These are phyloP conservation scores for Leuciscus idus DNA, from an alignment of 2,113 vertebrate species.

Conservation along the genomic window DNA sequence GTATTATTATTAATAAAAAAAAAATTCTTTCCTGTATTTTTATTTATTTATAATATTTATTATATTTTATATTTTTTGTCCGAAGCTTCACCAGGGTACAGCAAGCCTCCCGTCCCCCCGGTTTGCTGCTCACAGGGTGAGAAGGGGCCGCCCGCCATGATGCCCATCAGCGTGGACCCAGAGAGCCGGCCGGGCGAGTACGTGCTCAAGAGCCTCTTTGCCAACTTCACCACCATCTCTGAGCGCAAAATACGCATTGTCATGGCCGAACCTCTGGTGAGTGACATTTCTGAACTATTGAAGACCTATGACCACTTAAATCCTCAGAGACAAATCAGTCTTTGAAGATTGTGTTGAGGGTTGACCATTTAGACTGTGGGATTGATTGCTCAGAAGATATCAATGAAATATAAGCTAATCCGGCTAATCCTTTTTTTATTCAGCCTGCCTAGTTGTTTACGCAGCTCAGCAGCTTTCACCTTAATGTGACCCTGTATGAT, in stretches of 20 bases:
- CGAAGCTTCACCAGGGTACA: slow-evolving; percentile 92
- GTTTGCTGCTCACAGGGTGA: slow-evolving; percentile 86
- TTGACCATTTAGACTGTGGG: not conserved
- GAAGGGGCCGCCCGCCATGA: slow-evolving; percentile 89
- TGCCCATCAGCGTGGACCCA: slow-evolving; percentile 90
- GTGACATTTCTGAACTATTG: slow-evolving; percentile 59
- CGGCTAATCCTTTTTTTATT: not conserved
- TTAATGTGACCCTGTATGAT: not conserved
- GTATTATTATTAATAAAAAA: too few relatives aligned
- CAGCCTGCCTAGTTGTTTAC: not conserved
- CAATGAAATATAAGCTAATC: not conserved
- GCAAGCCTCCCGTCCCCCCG: slow-evolving; percentile 86
- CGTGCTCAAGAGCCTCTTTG: slow-evolving; percentile 95
- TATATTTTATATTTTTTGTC: slow-evolving; percentile 42
- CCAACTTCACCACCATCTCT: slow-evolving; percentile 90
- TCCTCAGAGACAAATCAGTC: too few relatives aligned
- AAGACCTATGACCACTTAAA: not conserved
- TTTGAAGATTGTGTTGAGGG: not conserved
- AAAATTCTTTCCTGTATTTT: too few relatives aligned
- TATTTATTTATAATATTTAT: not conserved
- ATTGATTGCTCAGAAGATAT: not conserved
- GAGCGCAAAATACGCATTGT: slow-evolving; percentile 96
- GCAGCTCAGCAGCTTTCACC: not conserved
- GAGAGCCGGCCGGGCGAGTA: slow-evolving; percentile 97
- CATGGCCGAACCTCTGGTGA: slow-evolving; percentile 97